Evolutionary conservation across 2,888 invertebrate species (phyloP).

Genomic region (Folsomia candida): DNA sequence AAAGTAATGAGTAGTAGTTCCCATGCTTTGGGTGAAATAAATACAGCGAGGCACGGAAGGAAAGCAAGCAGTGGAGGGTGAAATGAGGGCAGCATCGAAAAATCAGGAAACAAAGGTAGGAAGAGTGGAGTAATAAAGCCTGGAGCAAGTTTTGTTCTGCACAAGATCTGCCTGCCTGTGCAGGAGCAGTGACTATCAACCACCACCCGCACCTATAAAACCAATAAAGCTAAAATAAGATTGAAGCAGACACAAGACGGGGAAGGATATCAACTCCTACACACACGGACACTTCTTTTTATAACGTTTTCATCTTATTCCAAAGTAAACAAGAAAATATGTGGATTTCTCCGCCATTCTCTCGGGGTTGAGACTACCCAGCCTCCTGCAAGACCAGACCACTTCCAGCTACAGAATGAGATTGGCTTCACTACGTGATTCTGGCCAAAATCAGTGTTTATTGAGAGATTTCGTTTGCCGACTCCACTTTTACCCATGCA

Average conservation of each 20-base stretch:
- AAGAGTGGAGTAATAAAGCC: too few species aligned
- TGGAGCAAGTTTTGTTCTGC: too few species aligned
- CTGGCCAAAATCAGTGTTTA: conserved; percentile 48
- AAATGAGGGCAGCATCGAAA: too few species aligned
- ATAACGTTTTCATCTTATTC: conserved; percentile 41
- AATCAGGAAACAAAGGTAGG: too few species aligned
- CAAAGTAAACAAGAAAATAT: conserved; percentile 47
- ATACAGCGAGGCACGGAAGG: too few species aligned
- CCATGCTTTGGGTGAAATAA: too few species aligned
- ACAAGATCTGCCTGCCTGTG: too few species aligned
- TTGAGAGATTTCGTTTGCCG: conserved; percentile 43
- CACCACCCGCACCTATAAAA: conserved; percentile 29
- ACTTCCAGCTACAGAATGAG: conserved; percentile 31
- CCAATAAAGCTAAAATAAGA: conserved; percentile 48
- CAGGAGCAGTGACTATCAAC: too few species aligned
- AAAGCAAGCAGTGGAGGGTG: too few species aligned
- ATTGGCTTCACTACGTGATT: conserved; percentile 41
- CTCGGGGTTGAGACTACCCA: conserved; percentile 11
- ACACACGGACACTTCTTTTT: conserved; percentile 15
- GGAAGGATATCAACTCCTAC: conserved; percentile 2
- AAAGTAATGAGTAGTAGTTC: too few species aligned
- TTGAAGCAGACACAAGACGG: conserved; percentile 39
- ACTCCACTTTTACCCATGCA: conserved; percentile 12
- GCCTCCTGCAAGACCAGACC: background rate
- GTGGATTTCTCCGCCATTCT: conserved; percentile 47